Conservation (phyloP, 2,888 invertebrate genomes). For the Eumerus sabulonum region DNA sequence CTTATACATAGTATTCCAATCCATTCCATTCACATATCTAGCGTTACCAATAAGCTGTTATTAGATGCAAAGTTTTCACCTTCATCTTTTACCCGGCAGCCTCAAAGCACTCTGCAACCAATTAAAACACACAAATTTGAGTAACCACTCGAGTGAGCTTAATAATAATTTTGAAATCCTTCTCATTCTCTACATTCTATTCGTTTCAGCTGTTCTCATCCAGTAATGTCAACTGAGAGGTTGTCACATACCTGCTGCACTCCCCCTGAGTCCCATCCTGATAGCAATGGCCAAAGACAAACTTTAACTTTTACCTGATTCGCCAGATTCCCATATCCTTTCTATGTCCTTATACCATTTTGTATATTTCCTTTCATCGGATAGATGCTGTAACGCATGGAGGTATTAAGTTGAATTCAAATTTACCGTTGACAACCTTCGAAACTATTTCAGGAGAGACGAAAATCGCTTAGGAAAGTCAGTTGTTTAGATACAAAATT, state of each 20-base stretch:
- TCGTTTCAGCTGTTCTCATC: conserved; percentile 12
- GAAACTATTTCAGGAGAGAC: conserved; percentile 57
- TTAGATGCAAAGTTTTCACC: conserved; percentile 45
- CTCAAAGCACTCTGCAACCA: conserved; percentile 55
- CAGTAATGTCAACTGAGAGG: conserved; percentile 61
- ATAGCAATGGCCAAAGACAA: conserved; percentile 56
- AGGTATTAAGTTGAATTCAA: conserved; percentile 54
- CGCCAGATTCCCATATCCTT: conserved; percentile 59
- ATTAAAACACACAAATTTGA: conserved; percentile 66
- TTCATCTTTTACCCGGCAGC: conserved; percentile 7
- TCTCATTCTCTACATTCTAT: too few species aligned
- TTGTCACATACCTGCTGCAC: conserved; percentile 17
- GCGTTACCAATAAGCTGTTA: conserved; percentile 10
- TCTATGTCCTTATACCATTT: background rate
- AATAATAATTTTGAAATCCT: conserved; percentile 59
- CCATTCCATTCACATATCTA: background rate
- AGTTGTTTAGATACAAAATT: conserved; percentile 52
- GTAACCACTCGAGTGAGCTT: conserved; percentile 62
- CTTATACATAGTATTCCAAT: conserved; percentile 12
- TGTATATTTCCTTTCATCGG: too few species aligned
- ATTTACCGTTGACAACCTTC: conserved; percentile 61
- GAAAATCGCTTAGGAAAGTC: conserved; percentile 54
- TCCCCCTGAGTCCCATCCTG: background rate
- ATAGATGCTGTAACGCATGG: background rate
- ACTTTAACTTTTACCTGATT: conserved; percentile 67